phyloP scores from a whole-genome alignment of 2,888 invertebrate genomes.

The Epistrophella euchroma region DNA sequence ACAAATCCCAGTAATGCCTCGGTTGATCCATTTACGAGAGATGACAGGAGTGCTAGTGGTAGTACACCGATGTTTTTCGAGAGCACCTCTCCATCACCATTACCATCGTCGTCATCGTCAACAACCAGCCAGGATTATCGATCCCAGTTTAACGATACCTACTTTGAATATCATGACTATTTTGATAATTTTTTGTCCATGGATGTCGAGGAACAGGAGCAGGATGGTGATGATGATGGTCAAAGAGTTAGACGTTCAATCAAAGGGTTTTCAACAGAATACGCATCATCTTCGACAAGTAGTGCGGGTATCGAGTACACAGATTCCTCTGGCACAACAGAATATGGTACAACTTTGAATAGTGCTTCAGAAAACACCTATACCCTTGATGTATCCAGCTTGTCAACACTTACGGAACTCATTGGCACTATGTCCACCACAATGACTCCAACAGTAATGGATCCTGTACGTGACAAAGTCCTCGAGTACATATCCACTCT shows the following conservation, averaged over 20 bases:
- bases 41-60: constrained; percentile 51
- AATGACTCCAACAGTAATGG: constrained; percentile 36
- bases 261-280: constrained; percentile 1
- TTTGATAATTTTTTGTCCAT: constrained; percentile 78
- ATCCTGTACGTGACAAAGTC: constrained; percentile 47
- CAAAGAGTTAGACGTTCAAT: constrained; percentile 52
- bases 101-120: constrained; percentile 62
- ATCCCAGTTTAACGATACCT: constrained; percentile 79
- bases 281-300: constrained; percentile 13
- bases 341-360: constrained; percentile 26
- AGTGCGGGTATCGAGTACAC: constrained; percentile 13
- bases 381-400: constrained; percentile 45
- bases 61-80: constrained; percentile 78
- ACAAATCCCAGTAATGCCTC: constrained; percentile 61
- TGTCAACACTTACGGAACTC: constrained; percentile 39
- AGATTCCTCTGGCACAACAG: constrained; percentile 35
- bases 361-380: constrained; percentile 28
- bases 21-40: constrained; percentile 68
- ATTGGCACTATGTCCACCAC: constrained; percentile 29
- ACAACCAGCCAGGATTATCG: constrained; percentile 77
- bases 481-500: constrained; percentile 50
- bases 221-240: constrained; percentile 38
- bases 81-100: constrained; percentile 67
- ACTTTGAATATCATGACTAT: constrained; percentile 81
- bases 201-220: constrained; percentile 53